Conservation (phyloP, 1,140 invertebrate species). For the Leptinotarsa texana region DNA sequence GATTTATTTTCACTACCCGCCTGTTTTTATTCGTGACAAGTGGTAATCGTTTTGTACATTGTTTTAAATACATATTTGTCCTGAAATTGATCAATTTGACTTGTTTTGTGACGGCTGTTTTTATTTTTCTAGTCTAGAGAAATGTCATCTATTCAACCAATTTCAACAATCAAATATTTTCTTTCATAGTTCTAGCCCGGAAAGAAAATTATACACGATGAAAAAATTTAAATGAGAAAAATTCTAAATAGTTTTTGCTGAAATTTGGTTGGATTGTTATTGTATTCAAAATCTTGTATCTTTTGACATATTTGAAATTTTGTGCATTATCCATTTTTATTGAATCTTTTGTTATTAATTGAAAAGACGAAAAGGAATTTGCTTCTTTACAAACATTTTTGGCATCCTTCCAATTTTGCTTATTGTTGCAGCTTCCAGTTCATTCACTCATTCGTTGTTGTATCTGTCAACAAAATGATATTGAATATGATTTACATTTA, state of each 20-base stretch:
- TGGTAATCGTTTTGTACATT: background rate
- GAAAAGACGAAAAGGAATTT: background rate
- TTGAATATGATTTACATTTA: background rate
- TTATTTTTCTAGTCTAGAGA: background rate
- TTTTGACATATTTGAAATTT: background rate
- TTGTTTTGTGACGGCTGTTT: background rate
- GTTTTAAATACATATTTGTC: background rate
- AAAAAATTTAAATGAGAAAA: too few relatives aligned
- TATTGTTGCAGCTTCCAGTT: background rate
- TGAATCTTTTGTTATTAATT: background rate
- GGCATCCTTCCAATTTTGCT: background rate
- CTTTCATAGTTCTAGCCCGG: too few relatives aligned
- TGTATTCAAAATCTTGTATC: background rate
- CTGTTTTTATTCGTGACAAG: conserved; percentile 19
- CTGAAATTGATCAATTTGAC: background rate
- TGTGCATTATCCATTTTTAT: background rate
- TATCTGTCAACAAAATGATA: background rate
- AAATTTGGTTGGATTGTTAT: background rate
- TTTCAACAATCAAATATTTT: background rate
- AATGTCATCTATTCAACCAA: background rate
- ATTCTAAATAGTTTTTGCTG: background rate
- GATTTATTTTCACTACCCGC: conserved; percentile 16
- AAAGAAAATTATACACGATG: too few relatives aligned
- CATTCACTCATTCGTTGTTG: background rate
- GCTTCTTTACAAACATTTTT: conserved; percentile 8